Percentiles rank a stretch among this genome's conserved stretches.
Conservation (phyloP, 1,140 invertebrate genomes). For the Prorops nasuta region DNA sequence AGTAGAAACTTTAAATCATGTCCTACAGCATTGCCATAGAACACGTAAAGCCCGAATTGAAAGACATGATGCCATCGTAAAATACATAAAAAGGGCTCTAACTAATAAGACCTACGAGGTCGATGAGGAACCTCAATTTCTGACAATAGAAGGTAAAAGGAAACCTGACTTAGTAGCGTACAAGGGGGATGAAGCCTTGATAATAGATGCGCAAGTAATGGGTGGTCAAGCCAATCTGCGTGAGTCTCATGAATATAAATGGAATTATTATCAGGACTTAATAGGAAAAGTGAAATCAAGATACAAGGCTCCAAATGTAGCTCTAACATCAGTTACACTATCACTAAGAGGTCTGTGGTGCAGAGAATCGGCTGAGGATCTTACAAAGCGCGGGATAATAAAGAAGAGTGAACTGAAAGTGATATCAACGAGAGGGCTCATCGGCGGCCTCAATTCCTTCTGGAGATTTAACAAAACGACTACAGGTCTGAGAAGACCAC, state of each 20-base stretch:
- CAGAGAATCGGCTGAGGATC: background rate
- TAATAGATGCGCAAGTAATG: slow-evolving; percentile 7
- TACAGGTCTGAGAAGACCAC: background rate
- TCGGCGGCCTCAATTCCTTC: background rate
- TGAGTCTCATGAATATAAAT: background rate
- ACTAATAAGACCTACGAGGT: background rate
- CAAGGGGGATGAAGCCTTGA: background rate
- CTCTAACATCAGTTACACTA: background rate
- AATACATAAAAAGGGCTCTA: slow-evolving; percentile 3
- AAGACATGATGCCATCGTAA: slow-evolving; percentile 20
- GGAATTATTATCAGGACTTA: too few relatives aligned
- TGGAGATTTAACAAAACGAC: background rate
- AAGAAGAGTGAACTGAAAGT: background rate
- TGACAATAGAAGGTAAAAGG: slow-evolving; percentile 1
- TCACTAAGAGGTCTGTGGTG: slow-evolving; percentile 2
- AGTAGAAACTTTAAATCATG: slow-evolving; percentile 24
- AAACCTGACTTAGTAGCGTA: slow-evolving; percentile 15
- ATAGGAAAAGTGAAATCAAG: background rate
- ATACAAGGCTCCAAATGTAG: background rate
- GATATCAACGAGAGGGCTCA: background rate
- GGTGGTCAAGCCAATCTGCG: background rate
- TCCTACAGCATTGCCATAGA: slow-evolving; percentile 23
- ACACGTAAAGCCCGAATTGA: slow-evolving; percentile 16
- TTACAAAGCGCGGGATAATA: background rate
- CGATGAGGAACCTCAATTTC: slow-evolving; percentile 2